A percentile compares a stretch with the other conserved stretches of the same genome.
Conservation (phyloP, 2,888 invertebrate species). For the Drosophila maculinotata region DNA sequence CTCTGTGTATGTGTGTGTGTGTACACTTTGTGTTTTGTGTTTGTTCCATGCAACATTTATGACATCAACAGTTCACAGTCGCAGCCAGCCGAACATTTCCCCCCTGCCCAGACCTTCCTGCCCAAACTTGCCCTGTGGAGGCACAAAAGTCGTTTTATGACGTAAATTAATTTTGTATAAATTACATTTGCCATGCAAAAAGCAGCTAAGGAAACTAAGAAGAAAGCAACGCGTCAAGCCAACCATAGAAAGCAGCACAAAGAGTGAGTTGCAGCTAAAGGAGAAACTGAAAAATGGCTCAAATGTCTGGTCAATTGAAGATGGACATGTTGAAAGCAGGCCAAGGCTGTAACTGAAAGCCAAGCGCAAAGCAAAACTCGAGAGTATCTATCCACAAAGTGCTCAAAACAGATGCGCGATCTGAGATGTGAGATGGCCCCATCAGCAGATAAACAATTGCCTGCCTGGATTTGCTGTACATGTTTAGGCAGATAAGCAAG, state of each 20-base stretch:
- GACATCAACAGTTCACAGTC: constrained; percentile 58
- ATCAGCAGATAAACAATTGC: constrained; percentile 35
- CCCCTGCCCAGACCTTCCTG: background rate
- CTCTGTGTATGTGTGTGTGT: constrained; percentile 11
- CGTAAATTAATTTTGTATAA: constrained; percentile 76
- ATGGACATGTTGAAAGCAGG: constrained; percentile 50
- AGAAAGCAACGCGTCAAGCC: constrained; percentile 41
- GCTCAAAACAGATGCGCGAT: constrained; percentile 17
- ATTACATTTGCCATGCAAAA: constrained; percentile 66
- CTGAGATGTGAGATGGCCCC: constrained; percentile 1
- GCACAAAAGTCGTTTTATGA: constrained; percentile 61
- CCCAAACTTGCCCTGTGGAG: background rate
- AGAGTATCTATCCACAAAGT: constrained; percentile 20
- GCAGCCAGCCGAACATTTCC: constrained; percentile 1
- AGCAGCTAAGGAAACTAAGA: constrained; percentile 35
- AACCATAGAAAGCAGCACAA: constrained; percentile 28
- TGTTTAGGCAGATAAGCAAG: constrained; percentile 10
- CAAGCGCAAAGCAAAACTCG: constrained; percentile 4
- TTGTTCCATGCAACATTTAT: constrained; percentile 72
- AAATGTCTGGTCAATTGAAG: constrained; percentile 45
- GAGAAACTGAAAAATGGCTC: constrained; percentile 34
- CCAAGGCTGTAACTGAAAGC: constrained; percentile 43
- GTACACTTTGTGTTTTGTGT: constrained; percentile 24
- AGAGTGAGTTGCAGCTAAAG: constrained; percentile 13
- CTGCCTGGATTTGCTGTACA: constrained; percentile 11